Conservation (phyloP, 2,797 vertebrate species). For the Morelia viridis region DNA sequence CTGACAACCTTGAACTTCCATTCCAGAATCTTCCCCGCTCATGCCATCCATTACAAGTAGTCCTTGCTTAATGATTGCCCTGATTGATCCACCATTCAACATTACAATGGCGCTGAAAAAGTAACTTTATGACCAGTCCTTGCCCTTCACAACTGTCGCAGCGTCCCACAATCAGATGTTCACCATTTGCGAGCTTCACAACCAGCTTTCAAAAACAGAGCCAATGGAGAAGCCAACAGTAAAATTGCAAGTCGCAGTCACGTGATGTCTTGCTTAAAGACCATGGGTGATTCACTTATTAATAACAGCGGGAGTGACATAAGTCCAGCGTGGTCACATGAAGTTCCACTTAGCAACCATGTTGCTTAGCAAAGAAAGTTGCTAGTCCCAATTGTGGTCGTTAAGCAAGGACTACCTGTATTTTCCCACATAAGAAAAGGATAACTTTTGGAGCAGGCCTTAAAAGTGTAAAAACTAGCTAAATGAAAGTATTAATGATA, state of each 20-base stretch:
- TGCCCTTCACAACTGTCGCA: neutral
- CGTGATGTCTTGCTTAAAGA: neutral
- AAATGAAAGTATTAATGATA: conserved; percentile 9
- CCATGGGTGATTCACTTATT: neutral
- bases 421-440: neutral
- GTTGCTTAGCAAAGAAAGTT: neutral
- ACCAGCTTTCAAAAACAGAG: neutral
- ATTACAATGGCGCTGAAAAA: neutral
- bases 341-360: neutral
- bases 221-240: neutral
- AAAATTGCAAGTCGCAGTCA: neutral
- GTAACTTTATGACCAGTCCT: neutral
- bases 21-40: no score
- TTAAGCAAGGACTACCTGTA: neutral
- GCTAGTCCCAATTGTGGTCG: neutral
- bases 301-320: neutral
- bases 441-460: neutral
- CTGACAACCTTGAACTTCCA: no score
- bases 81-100: neutral
- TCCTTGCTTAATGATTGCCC: neutral
- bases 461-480: conserved; percentile 34
- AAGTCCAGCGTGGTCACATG: neutral
- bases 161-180: neutral
- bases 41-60: neutral
- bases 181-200: neutral